Evolutionary conservation across 2,888 invertebrate genomes (phyloP).

Genomic region (Acleris holmiana): DNA sequence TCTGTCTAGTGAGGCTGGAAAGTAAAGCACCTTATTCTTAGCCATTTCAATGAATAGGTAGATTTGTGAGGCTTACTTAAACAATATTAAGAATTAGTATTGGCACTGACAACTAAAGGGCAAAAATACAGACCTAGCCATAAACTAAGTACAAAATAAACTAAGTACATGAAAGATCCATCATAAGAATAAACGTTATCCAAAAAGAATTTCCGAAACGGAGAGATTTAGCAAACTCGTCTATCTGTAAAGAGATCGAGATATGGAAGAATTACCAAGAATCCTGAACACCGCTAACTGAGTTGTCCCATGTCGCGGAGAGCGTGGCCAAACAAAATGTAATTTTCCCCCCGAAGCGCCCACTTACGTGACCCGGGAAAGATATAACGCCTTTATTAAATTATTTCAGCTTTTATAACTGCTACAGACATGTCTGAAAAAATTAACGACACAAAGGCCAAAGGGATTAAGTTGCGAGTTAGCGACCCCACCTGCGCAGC

Average conservation of each 20-base stretch:
- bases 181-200: neutral
- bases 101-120: no score
- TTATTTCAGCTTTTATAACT: conserved; percentile 79
- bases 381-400: conserved; percentile 82
- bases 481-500: conserved; percentile 30
- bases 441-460: conserved; percentile 65
- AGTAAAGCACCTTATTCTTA: no score
- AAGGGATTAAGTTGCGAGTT: conserved; percentile 58
- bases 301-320: conserved; percentile 77
- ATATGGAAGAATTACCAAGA: conserved; percentile 76
- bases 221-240: conserved; percentile 46
- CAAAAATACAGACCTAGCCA: neutral
- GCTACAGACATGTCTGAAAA: conserved; percentile 64
- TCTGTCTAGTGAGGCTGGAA: no score
- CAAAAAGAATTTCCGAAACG: conserved; percentile 4
- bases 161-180: neutral
- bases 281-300: conserved; percentile 78
- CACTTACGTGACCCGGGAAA: conserved; percentile 82
- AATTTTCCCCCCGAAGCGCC: conserved; percentile 78
- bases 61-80: no score
- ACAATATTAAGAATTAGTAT: no score
- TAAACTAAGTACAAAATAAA: neutral
- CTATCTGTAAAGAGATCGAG: conserved; percentile 65
- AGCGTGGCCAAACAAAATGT: conserved; percentile 82
- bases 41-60: no score